These are phyloP conservation scores for Mesembrinibis cayennensis DNA, from an alignment of 2,113 vertebrate genomes.

Conservation along the genomic window DNA sequence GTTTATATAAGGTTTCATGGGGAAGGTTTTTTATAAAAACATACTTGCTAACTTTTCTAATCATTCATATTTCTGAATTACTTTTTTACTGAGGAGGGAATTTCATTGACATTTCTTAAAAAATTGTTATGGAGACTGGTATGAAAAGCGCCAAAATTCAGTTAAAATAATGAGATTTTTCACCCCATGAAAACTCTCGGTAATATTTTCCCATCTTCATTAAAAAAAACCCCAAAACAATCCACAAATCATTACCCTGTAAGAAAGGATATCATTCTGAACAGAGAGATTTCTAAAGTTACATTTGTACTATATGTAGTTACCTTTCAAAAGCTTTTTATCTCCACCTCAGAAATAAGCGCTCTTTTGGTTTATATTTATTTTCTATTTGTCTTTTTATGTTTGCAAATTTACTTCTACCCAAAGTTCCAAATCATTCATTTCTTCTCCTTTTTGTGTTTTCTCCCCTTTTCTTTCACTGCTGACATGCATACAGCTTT, in stretches of 20 bases:
- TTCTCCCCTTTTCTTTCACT: not conserved
- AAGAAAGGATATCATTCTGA: not conserved
- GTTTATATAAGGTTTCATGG: not conserved
- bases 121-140: not conserved
- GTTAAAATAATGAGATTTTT: not conserved
- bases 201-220: not conserved
- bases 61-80: not conserved
- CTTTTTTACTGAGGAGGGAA: not conserved
- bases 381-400: slow-evolving; percentile 17
- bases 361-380: not conserved
- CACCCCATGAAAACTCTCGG: not conserved
- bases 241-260: not conserved
- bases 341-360: not conserved
- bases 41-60: not conserved
- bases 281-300: not conserved
- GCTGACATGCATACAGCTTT: slow-evolving; percentile 15
- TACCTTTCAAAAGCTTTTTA: not conserved
- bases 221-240: not conserved
- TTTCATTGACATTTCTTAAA: not conserved
- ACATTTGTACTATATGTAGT: not conserved
- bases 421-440: not conserved
- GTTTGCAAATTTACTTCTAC: slow-evolving; percentile 40
- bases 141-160: not conserved
- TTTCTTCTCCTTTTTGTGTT: not conserved
- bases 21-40: not conserved